A percentile compares a stretch with the other conserved stretches of the same genome.
Evolutionary conservation across 2,888 invertebrate genomes (phyloP).

Genomic region (Arrhopalites spinosus): DNA sequence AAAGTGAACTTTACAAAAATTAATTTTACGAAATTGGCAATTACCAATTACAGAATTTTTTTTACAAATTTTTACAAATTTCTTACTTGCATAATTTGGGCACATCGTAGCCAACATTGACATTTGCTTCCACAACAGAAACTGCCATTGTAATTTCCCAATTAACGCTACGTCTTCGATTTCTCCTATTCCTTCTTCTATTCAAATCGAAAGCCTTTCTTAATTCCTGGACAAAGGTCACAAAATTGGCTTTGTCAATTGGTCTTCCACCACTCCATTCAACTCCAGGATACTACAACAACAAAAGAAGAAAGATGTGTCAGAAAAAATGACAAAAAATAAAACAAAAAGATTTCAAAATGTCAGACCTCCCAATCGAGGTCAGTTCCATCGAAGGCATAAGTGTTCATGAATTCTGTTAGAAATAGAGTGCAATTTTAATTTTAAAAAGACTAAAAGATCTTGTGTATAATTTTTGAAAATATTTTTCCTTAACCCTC

Average conservation of each 20-base stretch:
- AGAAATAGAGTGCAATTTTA: not conserved
- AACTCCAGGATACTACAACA: conserved; percentile 83
- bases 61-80: not conserved
- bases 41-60: not conserved
- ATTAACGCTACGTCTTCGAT: conserved; percentile 59
- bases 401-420: conserved; percentile 68
- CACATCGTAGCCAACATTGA: conserved; percentile 87
- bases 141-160: conserved; percentile 91
- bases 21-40: not conserved
- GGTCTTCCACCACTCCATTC: conserved; percentile 82
- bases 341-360: too few species aligned
- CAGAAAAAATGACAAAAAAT: too few species aligned
- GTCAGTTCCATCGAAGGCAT: conserved; percentile 82
- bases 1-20: not conserved
- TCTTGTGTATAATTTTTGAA: not conserved
- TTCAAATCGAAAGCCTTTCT: conserved; percentile 75
- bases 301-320: too few species aligned
- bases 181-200: too few species aligned
- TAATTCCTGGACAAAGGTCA: conserved; percentile 80
- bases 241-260: conserved; percentile 80
- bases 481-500: not conserved
- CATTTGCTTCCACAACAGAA: conserved; percentile 80
- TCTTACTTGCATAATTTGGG: conserved; percentile 77
- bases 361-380: conserved; percentile 90
- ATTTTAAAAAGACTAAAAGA: not conserved